Evolutionary conservation across 1,140 invertebrate species (phyloP), one percentile per base, ranked within the genome.

Genomic region (Neocloeon triangulifer): DNA sequence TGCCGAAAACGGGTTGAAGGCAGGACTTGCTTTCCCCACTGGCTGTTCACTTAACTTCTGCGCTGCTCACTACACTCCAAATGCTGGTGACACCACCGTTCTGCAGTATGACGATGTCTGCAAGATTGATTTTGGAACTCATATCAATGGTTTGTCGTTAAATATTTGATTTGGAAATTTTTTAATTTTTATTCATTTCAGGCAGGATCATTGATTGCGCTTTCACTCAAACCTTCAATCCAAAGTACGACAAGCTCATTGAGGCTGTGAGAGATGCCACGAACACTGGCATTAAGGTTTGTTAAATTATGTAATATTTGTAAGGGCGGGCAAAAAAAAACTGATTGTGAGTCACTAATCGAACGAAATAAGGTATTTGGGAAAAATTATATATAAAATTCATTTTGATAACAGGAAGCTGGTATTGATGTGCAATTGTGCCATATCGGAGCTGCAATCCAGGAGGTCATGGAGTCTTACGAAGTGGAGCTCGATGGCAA

Each of bases 401-500:
- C 23, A 3, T 42, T 25, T 13, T 40, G 37, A 37, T 39, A 42
- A 10, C 36, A 68, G 62, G 61, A 73, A 41, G 79, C 86, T 13
- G 94, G 95, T 29, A 94, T 99, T 42, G 95, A 99, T 58, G 95
- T 92, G 1, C 69, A 85, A 44, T 62, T 99, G 28, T 96, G 92
- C 56, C 94, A 99, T 49, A 78, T 99, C 43, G 95, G 95, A 12
- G 82, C 85, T 44, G 81, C 84, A 4, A 91, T 99, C 46, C 92
- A 99, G 52, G 94, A 99, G 60, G 86, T 92, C 0, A 99, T 99
- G 95, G 95, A 98, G 46, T 95, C 88, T 0, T 95, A 98, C 59
- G 95, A 99, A 62, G 72, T 99, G 2, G 92, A 97, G 55, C 49
- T 99, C 14, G 84, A 97, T 60, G 94, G 95, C 18, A 94, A 95